Percentiles rank a stretch among this genome's conserved stretches.
These are phyloP conservation scores for Sphinx pinastri DNA, from an alignment of 2,888 invertebrate genomes.

Conservation along the genomic window DNA sequence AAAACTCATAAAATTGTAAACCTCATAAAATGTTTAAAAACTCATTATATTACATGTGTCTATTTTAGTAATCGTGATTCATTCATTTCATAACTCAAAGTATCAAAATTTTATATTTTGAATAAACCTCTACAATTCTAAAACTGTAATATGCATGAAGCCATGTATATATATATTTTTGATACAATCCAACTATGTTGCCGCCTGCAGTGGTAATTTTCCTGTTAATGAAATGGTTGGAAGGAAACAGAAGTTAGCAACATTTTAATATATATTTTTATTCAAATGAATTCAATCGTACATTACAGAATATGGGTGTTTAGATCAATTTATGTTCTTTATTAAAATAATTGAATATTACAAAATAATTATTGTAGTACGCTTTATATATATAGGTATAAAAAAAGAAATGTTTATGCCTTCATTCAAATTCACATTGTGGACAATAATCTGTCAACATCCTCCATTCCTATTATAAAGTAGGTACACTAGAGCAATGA, in stretches of 20 bases:
- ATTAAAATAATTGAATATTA: constrained; percentile 81
- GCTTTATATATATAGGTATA: constrained; percentile 66
- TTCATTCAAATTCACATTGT: constrained; percentile 63
- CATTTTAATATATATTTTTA: constrained; percentile 85
- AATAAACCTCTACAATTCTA: too few relatives aligned
- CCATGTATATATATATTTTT: too few relatives aligned
- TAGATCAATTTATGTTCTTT: constrained; percentile 74
- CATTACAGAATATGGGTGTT: constrained; percentile 80
- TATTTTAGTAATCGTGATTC: too few relatives aligned
- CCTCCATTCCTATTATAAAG: constrained; percentile 50
- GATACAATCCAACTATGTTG: too few relatives aligned
- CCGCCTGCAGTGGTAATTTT: neutral
- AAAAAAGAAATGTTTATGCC: constrained; percentile 68
- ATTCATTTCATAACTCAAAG: too few relatives aligned
- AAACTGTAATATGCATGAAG: too few relatives aligned
- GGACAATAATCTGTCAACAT: constrained; percentile 65
- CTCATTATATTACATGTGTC: too few relatives aligned
- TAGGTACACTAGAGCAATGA: constrained; percentile 71
- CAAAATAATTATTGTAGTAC: constrained; percentile 77
- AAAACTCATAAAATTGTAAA: too few relatives aligned
- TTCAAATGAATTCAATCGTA: constrained; percentile 84
- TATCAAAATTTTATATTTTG: too few relatives aligned
- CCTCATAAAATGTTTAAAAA: too few relatives aligned
- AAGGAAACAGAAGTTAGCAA: constrained; percentile 77
- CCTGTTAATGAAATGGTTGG: constrained; percentile 45